phyloP scores from a whole-genome alignment of 2,888 invertebrate species.

The Rhyacophila evoluta region DNA sequence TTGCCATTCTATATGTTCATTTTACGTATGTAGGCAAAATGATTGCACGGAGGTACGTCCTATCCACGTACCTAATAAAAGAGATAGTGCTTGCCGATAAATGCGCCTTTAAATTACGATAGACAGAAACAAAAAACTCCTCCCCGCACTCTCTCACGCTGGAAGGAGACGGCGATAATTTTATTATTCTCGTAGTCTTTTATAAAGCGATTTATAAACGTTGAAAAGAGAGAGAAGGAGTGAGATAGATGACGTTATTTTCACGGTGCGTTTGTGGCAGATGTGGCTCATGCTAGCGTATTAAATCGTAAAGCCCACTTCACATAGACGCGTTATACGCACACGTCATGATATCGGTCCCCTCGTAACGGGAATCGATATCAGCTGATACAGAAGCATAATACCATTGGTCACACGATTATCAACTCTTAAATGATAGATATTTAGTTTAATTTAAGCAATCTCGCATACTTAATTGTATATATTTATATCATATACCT shows the following conservation, averaged over 20 bases:
- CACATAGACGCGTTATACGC: background rate
- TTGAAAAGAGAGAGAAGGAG: constrained; percentile 37
- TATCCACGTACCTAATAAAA: constrained; percentile 38
- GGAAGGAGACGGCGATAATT: background rate
- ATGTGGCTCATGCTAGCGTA: constrained; percentile 33
- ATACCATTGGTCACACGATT: no score
- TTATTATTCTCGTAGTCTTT: background rate
- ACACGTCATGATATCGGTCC: background rate
- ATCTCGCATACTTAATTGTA: no score
- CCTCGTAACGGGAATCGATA: background rate
- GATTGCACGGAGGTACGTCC: no score
- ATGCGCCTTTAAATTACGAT: constrained; percentile 47
- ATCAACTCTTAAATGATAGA: no score
- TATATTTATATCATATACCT: no score
- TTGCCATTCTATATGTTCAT: no score
- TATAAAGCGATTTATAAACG: constrained; percentile 46
- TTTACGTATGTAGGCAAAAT: no score
- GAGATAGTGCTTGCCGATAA: constrained; percentile 48
- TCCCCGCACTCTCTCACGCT: background rate
- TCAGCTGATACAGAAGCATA: no score
- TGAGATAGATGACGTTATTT: constrained; percentile 40
- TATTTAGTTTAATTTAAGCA: no score
- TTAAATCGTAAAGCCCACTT: constrained; percentile 31
- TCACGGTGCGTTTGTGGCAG: constrained; percentile 35
- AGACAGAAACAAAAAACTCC: constrained; percentile 45